phyloP scores from a whole-genome alignment of 2,797 vertebrate genomes.

The Distichodus sexfasciatus region DNA sequence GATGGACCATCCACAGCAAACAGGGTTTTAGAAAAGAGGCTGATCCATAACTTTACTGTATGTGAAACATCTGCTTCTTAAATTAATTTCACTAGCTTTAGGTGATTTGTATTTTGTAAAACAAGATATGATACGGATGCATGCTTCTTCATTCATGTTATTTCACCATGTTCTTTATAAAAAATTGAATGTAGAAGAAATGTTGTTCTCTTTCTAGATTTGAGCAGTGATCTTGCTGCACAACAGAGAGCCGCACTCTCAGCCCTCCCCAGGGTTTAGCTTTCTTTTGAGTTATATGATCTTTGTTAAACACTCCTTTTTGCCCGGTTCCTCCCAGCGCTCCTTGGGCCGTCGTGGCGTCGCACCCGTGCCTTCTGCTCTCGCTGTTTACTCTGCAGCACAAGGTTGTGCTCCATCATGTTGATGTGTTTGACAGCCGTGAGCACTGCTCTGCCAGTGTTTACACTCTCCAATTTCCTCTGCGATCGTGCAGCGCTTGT shows the following conservation, averaged over 20 bases:
- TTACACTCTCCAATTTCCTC: slow-evolving; percentile 74
- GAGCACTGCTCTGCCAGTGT: slow-evolving; percentile 74
- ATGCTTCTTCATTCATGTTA: neutral
- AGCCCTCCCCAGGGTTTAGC: neutral
- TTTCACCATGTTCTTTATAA: no score
- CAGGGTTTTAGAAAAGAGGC: no score
- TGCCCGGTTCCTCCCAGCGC: slow-evolving; percentile 36
- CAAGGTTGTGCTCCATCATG: slow-evolving; percentile 79
- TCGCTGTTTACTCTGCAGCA: slow-evolving; percentile 74
- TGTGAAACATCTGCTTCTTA: no score
- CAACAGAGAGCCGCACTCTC: neutral
- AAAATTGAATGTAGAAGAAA: no score
- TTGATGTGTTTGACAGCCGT: slow-evolving; percentile 76
- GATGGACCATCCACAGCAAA: no score
- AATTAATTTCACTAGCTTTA: no score
- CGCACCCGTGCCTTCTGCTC: slow-evolving; percentile 58
- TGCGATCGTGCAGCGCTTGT: slow-evolving; percentile 63
- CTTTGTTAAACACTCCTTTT: slow-evolving; percentile 49
- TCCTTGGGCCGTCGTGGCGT: slow-evolving; percentile 44
- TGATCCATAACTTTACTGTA: no score
- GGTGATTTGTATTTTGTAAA: no score
- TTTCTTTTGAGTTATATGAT: slow-evolving; percentile 37
- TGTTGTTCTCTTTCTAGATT: neutral
- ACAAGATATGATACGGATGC: neutral
- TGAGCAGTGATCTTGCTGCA: neutral